Evolutionary conservation across 2,113 vertebrate genomes (phyloP), one percentile per base, ranked within the genome.

Genomic region (Menidia beryllina): DNA sequence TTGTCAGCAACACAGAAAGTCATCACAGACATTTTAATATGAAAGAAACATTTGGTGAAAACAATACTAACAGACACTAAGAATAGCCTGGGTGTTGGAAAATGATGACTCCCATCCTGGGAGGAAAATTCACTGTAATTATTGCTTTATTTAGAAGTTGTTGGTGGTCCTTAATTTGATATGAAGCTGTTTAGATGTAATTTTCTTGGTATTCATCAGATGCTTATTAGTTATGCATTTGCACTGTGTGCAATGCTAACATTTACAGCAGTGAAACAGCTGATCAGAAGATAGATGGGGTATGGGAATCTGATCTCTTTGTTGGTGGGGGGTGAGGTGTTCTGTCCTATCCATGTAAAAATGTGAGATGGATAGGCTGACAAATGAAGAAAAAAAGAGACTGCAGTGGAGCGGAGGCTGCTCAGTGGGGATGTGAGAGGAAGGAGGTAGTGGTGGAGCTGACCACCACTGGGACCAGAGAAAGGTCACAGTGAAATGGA

Each of bases 401-500:
- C 64, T 90, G 91, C 91, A 88, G 87, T 88, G 88, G 91, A 86
- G 86, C 56, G 83, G 92, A 89, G 88, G 86, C 75, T 78, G 74
- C 77, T 72, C 85, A 88, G 87, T 88, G 83, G 89, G 88, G 90
- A 82, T 88, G 77, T 85, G 78, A 86, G 72, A 88, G 90, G 89
- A 88, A 87, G 88, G 82, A 88, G 86, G 83, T 80, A 75, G 84
- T 55, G 72, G 78, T 84, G 83, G 75, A 69, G 73, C 73, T 86
- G 82, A 80, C 85, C 87, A 84, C 86, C 77, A 43, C 43, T 76
- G 86, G 87, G 91, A 90, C 83, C 41, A 59, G 64, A 83, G 83
- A 91, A 93, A 95, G 95, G 94, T 94, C 93, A 95, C 72, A 77
- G 81, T 94, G 88, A 88, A 94, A 91, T 86, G 94, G 93, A 94